Evolutionary conservation across 2,888 invertebrate genomes (phyloP), one percentile per base, ranked within the genome.

Genomic region (Catocala nupta): DNA sequence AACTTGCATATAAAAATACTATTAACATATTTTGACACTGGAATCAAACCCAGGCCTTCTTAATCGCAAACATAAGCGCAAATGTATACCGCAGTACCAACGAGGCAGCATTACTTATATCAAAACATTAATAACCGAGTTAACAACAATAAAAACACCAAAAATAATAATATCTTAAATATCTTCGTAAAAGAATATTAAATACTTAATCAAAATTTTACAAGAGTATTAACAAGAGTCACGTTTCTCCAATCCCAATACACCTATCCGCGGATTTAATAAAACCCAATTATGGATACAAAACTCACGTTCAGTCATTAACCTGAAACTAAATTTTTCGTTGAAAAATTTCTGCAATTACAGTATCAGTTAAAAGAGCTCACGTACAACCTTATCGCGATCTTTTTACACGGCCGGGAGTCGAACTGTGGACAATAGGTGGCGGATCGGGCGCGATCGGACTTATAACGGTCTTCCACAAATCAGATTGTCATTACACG

Each of bases 401-500:
- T 82, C 81, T 86, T 82, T 82, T 83, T 80, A 75, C 77, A 55
- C 55, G 54, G 59, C 70, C 73, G 75, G 81, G 84, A 82, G 70
- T 84, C 83, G 83, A 89, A 86, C 84, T 81, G 47, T 39, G 69
- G 80, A 87, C 86, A 86, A 84, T 85, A 76, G 82, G 76, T 77
- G 82, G 77, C 77, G 73, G 78, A 75, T 79, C 76, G 80, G 77
- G 65, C 67, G 81, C 71, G 71, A 68, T 72, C 68, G 65, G 60
- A 77, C 70, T 73, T 73, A 81, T 89, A 90, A 89, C 90, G 90
- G 90, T 87, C 75, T 63, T 73, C 77, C 60, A 80, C 78, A 82
- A 82, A 86, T 84, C 85, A 81, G 85, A 84, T 85, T 78, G 86
- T 84, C 86, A 90, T 90, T 91, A 89, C 88, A 85, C 84, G 87